Percentiles rank a stretch among this genome's conserved stretches.
Evolutionary conservation across 2,113 vertebrate species (phyloP).

Genomic region (Leucopsar rothschildi): DNA sequence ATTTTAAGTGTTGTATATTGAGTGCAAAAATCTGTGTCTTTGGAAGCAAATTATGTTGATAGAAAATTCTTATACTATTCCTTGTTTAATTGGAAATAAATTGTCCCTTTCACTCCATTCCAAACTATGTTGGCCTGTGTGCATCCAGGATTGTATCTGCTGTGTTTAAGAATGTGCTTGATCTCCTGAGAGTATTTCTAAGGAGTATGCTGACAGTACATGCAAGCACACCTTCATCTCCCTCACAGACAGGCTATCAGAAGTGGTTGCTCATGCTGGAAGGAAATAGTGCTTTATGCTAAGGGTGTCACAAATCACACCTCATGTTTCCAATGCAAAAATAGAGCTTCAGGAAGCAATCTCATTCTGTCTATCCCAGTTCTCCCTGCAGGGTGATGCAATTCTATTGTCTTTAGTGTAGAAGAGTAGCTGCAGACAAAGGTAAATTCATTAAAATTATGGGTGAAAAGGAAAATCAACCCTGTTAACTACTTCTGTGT

Average conservation of each 20-base stretch:
- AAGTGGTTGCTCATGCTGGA: neutral
- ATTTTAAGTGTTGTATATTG: neutral
- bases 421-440: neutral
- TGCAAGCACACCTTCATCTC: neutral
- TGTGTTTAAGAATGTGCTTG: neutral
- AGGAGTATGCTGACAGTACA: neutral
- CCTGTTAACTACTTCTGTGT: neutral
- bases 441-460: neutral
- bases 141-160: neutral
- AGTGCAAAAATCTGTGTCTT: neutral
- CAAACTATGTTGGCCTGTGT: neutral
- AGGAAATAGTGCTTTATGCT: neutral
- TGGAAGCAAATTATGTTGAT: neutral
- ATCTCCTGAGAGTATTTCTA: neutral
- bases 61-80: neutral
- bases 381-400: neutral
- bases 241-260: neutral
- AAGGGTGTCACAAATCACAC: constrained; percentile 3
- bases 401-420: neutral
- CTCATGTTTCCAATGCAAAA: constrained; percentile 15
- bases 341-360: neutral
- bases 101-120: neutral
- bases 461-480: neutral
- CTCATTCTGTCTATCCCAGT: neutral
- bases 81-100: neutral